Conservation (phyloP, 2,888 invertebrate genomes). For the Cephus sareptanus region DNA sequence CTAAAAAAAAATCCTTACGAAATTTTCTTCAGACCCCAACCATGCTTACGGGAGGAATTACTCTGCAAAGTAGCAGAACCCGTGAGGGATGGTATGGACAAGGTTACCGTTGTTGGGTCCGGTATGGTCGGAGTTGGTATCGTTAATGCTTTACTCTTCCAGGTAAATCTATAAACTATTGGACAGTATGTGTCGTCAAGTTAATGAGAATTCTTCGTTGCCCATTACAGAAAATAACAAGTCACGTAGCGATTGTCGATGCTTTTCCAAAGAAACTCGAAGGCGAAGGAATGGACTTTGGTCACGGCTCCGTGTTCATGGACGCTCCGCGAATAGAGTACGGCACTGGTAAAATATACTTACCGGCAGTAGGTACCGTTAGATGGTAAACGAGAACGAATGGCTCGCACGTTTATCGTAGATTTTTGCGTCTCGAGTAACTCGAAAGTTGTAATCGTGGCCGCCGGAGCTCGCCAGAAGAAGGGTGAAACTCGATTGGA, state of each 20-base stretch:
- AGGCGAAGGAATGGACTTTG: conserved; percentile 75
- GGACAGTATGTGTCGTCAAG: background rate
- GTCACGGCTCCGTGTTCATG: conserved; percentile 71
- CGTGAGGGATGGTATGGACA: conserved; percentile 61
- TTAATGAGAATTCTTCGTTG: background rate
- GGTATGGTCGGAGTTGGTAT: conserved; percentile 75
- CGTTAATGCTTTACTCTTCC: conserved; percentile 71
- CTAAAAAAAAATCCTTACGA: background rate
- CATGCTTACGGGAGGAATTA: conserved; percentile 53
- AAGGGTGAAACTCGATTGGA: conserved; percentile 69
- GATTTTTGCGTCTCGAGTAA: conserved; percentile 68
- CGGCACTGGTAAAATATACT: conserved; percentile 66
- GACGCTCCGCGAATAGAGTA: conserved; percentile 69
- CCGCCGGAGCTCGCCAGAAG: conserved; percentile 70
- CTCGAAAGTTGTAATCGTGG: conserved; percentile 69
- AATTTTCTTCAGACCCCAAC: conserved; percentile 24
- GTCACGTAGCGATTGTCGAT: conserved; percentile 73
- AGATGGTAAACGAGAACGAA: background rate
- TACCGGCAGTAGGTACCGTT: background rate
- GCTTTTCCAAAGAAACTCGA: conserved; percentile 71
- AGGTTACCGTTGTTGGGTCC: conserved; percentile 74
- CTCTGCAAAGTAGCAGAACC: conserved; percentile 57
- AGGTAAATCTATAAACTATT: conserved; percentile 63
- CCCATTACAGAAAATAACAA: conserved; percentile 67
- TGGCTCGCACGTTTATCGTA: conserved; percentile 27